Base-by-base conservation (phyloP, 1,140 invertebrate species). In the Eufriesea mexicana region DNA sequence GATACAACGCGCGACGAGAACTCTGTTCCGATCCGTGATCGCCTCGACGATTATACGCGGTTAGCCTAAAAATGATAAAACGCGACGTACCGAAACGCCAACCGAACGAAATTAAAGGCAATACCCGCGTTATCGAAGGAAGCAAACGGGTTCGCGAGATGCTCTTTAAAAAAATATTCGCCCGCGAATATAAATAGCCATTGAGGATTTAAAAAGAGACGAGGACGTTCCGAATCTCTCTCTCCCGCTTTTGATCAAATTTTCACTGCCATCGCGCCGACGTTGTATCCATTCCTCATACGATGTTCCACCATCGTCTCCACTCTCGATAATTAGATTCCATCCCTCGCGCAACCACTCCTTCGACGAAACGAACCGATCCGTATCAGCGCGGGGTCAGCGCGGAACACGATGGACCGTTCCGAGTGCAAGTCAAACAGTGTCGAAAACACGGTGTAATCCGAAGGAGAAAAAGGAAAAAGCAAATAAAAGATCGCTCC, bases 341-440 rank as follows among this genome's bases (percentile, higher is more conserved):
- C 51, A 49, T 57, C 61, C 62, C 12, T 20, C 71, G 5, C 35
- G 42, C 79, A 51, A 66, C 35, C 62, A 49, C 71, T 42, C 6
- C 14, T 7, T 6, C 35, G 49, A 57, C 54, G 23, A 75, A 47
- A 55, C 71, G 20, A 57, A 42, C 42, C 47, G 25, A 51, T 35
- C 42, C 28, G 68, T 70, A 67, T 68, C 64, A n/a, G 35, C 35
- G 35, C n/a, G 23, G 7, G 25, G 16, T 66, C 68, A 73, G 14
- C 70, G 18, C n/a, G 2, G 78, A 73, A 45, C 66, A 54, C 49
- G 28, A 25, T 66, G 47, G 55, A 45, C 47, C 42, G 54, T 71
- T 35, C 54, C 45, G 42, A 79, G 47, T 51, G 66, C 42, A 79
- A 79, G 16, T 71, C 67, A 62, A 79, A 72, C 67, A 79, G 10